Conservation (phyloP, 2,797 vertebrate genomes). For the Nannoperca obscura region DNA sequence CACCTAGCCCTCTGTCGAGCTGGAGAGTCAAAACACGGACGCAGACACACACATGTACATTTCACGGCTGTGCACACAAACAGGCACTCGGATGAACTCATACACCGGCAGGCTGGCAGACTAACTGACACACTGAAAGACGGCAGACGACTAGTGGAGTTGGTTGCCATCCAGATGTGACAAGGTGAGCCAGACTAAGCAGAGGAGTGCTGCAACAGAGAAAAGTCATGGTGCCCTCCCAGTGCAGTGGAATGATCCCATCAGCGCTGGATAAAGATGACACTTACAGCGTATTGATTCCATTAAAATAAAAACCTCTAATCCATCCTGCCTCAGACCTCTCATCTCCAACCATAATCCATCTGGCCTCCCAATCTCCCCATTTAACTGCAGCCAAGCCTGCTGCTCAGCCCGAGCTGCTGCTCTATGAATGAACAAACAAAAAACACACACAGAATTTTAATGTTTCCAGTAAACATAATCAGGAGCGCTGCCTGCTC, state of each 20-base stretch:
- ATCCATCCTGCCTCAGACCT: conserved; percentile 81
- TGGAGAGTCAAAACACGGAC: conserved; percentile 60
- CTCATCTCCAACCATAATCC: conserved; percentile 83
- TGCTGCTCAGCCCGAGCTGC: conserved; percentile 52
- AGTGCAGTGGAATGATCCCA: conserved; percentile 82
- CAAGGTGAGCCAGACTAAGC: conserved; percentile 69
- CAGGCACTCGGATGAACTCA: conserved; percentile 52
- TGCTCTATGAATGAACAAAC: conserved; percentile 70
- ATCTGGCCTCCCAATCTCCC: conserved; percentile 76
- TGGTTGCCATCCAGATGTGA: conserved; percentile 61
- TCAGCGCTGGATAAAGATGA: conserved; percentile 80
- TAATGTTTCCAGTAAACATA: conserved; percentile 53
- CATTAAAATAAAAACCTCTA: conserved; percentile 81
- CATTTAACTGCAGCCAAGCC: conserved; percentile 75
- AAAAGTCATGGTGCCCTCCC: conserved; percentile 77
- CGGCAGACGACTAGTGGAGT: conserved; percentile 48
- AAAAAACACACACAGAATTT: conserved; percentile 69
- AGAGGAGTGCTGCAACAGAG: conserved; percentile 56
- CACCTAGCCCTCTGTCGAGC: conserved; percentile 43
- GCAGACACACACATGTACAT: conserved; percentile 48
- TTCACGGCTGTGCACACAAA: conserved; percentile 59
- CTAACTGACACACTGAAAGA: conserved; percentile 54
- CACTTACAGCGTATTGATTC: conserved; percentile 84
- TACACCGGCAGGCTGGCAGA: conserved; percentile 33
- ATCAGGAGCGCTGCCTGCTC: conserved; percentile 23